Conservation (phyloP, 53 echinoderm and acorn worm genomes). For the Paelopatides confundens region DNA sequence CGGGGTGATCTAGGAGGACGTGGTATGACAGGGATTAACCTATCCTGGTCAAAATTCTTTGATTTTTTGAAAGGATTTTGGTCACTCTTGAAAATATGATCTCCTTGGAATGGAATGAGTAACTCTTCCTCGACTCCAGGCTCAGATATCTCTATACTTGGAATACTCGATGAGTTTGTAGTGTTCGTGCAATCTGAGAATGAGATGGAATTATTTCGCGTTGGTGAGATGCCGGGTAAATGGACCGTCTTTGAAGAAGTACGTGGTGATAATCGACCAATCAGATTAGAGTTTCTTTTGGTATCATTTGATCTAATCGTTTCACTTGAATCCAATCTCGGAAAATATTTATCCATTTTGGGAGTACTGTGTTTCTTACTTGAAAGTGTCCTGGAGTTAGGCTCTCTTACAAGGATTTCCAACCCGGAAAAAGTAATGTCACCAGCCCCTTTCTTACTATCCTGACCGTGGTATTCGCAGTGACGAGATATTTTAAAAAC, state of each 20-base stretch:
- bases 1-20: conserved; percentile 58
- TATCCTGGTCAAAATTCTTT: neutral
- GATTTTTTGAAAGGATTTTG: neutral
- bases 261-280: neutral
- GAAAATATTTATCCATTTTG: conserved; percentile 18
- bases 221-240: neutral
- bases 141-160: conserved; percentile 25
- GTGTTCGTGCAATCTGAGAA: conserved; percentile 1
- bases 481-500: neutral
- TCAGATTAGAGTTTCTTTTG: neutral
- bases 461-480: neutral
- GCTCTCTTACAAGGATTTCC: neutral
- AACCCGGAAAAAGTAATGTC: neutral
- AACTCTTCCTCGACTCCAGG: conserved; percentile 22
- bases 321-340: neutral
- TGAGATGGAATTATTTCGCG: neutral
- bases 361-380: neutral
- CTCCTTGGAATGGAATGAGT: neutral
- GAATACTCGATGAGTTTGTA: conserved; percentile 13
- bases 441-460: neutral
- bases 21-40: neutral
- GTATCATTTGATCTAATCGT: neutral
- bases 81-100: neutral
- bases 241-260: neutral
- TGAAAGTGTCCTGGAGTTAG: neutral